Conservation (phyloP, 2,888 invertebrate species). For the Gerris lacustris region DNA sequence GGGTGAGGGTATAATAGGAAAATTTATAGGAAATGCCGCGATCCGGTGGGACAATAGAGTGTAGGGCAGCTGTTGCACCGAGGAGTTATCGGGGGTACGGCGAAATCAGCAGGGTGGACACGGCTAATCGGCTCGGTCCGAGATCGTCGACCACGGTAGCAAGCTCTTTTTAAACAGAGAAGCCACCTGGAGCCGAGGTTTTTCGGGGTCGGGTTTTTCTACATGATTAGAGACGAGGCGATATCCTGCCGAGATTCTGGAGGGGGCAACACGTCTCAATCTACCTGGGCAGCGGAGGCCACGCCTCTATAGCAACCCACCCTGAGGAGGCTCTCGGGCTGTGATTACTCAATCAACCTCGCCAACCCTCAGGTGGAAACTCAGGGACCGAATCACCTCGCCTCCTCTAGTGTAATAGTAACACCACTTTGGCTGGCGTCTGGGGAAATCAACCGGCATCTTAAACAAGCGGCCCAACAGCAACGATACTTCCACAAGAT, state of each 20-base stretch:
- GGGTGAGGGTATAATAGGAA: background rate
- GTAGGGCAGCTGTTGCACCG: background rate
- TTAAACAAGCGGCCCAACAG: background rate
- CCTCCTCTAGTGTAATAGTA: background rate
- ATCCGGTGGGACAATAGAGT: background rate
- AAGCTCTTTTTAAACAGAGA: background rate
- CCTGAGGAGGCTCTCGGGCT: background rate
- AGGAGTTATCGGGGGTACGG: background rate
- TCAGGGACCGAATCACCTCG: background rate
- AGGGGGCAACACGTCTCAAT: background rate
- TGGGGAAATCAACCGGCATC: background rate
- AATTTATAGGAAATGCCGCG: background rate
- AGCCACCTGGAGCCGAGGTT: background rate
- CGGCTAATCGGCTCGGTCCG: background rate
- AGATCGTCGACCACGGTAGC: background rate
- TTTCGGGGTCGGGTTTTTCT: background rate
- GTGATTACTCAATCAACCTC: background rate
- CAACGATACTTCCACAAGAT: background rate
- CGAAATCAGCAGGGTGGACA: background rate
- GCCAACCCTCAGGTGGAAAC: background rate
- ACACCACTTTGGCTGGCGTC: background rate
- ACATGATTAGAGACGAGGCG: constrained; percentile 1
- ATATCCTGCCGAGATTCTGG: background rate
- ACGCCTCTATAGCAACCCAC: background rate
- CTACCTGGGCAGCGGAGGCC: background rate